Conservation (phyloP, 2,797 vertebrate genomes). For the Tokudaia tokunoshimensis region DNA sequence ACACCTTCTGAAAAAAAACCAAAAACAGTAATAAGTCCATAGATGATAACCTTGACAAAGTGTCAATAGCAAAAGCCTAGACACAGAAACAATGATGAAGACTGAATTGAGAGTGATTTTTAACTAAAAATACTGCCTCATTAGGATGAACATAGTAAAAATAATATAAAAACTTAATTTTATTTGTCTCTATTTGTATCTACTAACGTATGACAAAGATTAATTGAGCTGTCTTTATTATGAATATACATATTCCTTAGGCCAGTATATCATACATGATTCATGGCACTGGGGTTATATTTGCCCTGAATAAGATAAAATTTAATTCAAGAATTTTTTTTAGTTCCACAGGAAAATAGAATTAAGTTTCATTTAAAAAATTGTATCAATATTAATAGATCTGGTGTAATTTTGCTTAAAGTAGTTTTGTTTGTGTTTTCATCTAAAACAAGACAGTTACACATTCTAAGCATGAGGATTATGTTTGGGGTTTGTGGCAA, state of each 20-base stretch:
- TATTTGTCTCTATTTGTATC: conserved; percentile 8
- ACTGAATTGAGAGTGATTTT: neutral
- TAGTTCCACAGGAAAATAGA: neutral
- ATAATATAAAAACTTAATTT: neutral
- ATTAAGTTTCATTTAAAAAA: conserved; percentile 22
- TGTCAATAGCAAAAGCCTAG: neutral
- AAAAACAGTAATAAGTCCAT: neutral
- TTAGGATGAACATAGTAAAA: neutral
- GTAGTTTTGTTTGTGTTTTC: conserved; percentile 38
- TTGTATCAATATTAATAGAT: neutral
- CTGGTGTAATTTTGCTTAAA: neutral
- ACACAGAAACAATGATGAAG: neutral
- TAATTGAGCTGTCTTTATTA: neutral
- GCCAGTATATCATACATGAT: neutral
- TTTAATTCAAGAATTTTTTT: neutral
- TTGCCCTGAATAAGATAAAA: neutral
- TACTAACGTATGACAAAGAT: neutral
- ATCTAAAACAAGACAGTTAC: conserved; percentile 41
- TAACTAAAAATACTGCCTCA: neutral
- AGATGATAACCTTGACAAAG: neutral
- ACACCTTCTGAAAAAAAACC: neutral
- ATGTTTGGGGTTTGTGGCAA: neutral
- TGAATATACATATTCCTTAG: neutral
- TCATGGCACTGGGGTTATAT: neutral
- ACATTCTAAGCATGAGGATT: neutral